Percentiles rank a stretch among this genome's conserved stretches.
Conservation (phyloP, 2,888 invertebrate species). For the Athalia circularis region DNA sequence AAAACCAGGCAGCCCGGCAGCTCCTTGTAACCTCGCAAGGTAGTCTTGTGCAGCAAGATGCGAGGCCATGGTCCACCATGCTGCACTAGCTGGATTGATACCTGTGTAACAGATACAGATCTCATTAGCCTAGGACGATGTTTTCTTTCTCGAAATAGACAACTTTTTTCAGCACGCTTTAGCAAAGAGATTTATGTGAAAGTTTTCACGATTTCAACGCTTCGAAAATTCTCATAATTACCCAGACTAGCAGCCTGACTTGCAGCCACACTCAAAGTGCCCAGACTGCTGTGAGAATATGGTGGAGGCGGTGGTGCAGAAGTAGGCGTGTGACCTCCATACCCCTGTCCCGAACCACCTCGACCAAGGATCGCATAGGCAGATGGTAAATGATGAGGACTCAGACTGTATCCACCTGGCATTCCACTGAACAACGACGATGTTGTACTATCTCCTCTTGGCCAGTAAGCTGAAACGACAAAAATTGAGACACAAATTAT, state of each 20-base stretch:
- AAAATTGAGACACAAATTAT: background rate
- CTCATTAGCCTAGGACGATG: too few species aligned
- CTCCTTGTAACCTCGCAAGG: constrained; percentile 85
- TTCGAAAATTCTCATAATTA: constrained; percentile 70
- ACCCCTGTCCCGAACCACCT: constrained; percentile 67
- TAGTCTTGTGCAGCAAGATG: constrained; percentile 93
- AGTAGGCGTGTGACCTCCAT: constrained; percentile 68
- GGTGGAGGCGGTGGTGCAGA: constrained; percentile 69
- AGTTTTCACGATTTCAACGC: constrained; percentile 43
- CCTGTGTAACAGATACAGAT: constrained; percentile 75
- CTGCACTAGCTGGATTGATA: constrained; percentile 76
- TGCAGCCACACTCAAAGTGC: constrained; percentile 88
- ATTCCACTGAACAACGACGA: constrained; percentile 72
- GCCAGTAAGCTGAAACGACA: constrained; percentile 85
- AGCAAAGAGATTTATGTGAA: background rate
- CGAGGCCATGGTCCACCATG: constrained; percentile 95
- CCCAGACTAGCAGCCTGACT: constrained; percentile 91
- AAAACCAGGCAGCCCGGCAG: constrained; percentile 85
- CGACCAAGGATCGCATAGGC: constrained; percentile 73
- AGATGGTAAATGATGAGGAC: constrained; percentile 72
- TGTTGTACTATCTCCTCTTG: constrained; percentile 77
- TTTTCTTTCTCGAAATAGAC: too few species aligned
- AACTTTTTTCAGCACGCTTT: too few species aligned
- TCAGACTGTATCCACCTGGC: constrained; percentile 72
- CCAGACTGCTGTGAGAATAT: constrained; percentile 73